phyloP scores from a whole-genome alignment of 2,797 vertebrate species.

The Myoxocephalus aenaeus region DNA sequence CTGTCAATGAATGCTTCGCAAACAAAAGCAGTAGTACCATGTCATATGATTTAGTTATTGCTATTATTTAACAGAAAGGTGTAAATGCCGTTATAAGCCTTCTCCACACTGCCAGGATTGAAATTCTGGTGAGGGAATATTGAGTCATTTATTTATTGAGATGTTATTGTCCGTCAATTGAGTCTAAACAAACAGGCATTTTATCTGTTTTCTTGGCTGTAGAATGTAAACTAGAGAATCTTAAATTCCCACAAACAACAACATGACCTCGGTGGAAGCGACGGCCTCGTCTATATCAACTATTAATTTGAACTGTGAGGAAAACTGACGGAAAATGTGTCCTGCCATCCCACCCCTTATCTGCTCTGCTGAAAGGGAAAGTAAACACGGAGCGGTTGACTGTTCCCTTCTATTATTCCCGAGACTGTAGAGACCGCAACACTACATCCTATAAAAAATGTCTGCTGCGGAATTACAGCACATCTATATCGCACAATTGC shows the following conservation, averaged over 20 bases:
- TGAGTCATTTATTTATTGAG: background rate
- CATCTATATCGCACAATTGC: slow-evolving; percentile 9
- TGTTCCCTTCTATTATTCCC: slow-evolving; percentile 28
- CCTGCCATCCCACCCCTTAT: slow-evolving; percentile 2
- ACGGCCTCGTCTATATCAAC: background rate
- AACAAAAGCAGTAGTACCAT: background rate
- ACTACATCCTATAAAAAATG: background rate
- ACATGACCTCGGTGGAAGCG: background rate
- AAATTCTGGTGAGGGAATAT: background rate
- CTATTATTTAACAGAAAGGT: background rate
- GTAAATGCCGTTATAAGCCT: background rate
- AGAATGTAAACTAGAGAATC: too few species aligned
- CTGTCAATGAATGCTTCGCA: background rate
- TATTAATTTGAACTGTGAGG: slow-evolving; percentile 19
- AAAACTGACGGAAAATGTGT: slow-evolving; percentile 1
- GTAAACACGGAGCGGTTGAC: slow-evolving; percentile 25
- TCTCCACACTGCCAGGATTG: background rate
- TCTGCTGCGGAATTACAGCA: slow-evolving; percentile 11
- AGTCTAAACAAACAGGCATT: background rate
- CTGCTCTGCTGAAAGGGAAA: slow-evolving; percentile 30
- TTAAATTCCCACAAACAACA: background rate
- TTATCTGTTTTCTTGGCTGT: too few species aligned
- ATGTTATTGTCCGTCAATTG: background rate
- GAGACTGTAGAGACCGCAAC: slow-evolving; percentile 20
- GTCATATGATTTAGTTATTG: background rate